Base-by-base conservation (phyloP, 2,797 vertebrate species). In the Helostoma temminkii region DNA sequence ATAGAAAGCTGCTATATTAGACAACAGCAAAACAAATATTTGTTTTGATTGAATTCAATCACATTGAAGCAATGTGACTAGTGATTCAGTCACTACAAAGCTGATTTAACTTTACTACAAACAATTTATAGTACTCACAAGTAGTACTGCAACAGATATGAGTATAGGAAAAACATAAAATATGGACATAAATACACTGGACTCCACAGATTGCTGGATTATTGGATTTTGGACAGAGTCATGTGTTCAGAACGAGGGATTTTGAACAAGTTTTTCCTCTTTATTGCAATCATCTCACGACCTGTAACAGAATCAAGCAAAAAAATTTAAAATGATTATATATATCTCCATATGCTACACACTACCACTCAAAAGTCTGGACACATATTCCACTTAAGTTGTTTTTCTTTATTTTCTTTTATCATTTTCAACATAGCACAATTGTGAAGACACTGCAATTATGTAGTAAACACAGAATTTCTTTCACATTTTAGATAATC, bases 261-360 rank as follows among this genome's bases (percentile, higher is more conserved):
- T 70, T 74, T 87, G 45, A 78, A 43, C 0, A 90, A 2, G 48
- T 90, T 94, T 78, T 89, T 93, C 78, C 76, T 91, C 89, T 60
- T 94, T 85, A 94, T 89, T 50, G 92, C 82, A 61, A 94, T 92
- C 56, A 45, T 46, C 59, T 63, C 63, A 66, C 87, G 43, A 68
- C 18, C 93, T 88, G 66, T 47, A 75, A 74, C 42, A 57, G 1
- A 52, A 74, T 50, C 68, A 45, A 62, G 6, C 5, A 15, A 63
- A n/a, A 9, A 19, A 42, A n/a, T n/a, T n/a, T n/a, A n/a, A n/a
- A n/a, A n/a, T n/a, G n/a, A n/a, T n/a, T n/a, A n/a, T n/a, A n/a
- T n/a, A n/a, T n/a, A n/a, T n/a, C n/a, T n/a, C n/a, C n/a, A n/a
- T n/a, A n/a, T n/a, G n/a, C n/a, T n/a, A n/a, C n/a, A n/a, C n/a